Percentiles rank a stretch among this genome's conserved stretches.
phyloP scores from a whole-genome alignment of 2,113 vertebrate species.

The Carettochelys insculpta region DNA sequence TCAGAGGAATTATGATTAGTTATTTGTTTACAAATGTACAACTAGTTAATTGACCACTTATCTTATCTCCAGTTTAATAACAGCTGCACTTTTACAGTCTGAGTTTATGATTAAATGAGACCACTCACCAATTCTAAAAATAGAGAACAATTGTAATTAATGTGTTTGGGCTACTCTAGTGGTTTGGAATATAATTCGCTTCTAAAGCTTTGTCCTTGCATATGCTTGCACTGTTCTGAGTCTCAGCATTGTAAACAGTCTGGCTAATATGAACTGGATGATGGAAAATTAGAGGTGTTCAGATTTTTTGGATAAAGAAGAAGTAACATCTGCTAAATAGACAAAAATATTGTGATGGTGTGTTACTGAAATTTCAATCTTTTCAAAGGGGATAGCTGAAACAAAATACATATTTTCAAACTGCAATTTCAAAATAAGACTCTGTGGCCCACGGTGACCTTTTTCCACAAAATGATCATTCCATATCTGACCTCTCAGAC shows the following conservation, averaged over 20 bases:
- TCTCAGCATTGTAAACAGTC: background rate
- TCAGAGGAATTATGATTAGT: conserved; percentile 30
- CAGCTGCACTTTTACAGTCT: conserved; percentile 24
- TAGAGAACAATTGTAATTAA: conserved; percentile 29
- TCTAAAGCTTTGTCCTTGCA: conserved; percentile 31
- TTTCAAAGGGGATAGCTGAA: background rate
- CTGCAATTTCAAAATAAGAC: background rate
- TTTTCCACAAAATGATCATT: background rate
- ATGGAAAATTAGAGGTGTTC: background rate
- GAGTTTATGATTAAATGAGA: conserved; percentile 55
- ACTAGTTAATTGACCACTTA: conserved; percentile 59
- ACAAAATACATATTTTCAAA: background rate
- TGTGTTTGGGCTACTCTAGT: conserved; percentile 44
- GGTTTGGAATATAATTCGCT: conserved; percentile 36
- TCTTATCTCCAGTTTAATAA: conserved; percentile 68
- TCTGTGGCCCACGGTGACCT: background rate
- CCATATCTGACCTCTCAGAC: background rate
- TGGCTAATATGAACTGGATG: background rate
- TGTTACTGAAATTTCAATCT: background rate
- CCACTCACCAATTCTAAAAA: conserved; percentile 39
- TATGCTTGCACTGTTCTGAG: background rate
- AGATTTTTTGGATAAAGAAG: background rate
- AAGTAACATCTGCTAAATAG: background rate
- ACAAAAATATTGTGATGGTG: background rate
- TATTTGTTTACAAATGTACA: conserved; percentile 58